A percentile compares a stretch with the other conserved stretches of the same genome.
Conservation (phyloP, 2,113 vertebrate genomes). For the Genyomyrus donnyi region DNA sequence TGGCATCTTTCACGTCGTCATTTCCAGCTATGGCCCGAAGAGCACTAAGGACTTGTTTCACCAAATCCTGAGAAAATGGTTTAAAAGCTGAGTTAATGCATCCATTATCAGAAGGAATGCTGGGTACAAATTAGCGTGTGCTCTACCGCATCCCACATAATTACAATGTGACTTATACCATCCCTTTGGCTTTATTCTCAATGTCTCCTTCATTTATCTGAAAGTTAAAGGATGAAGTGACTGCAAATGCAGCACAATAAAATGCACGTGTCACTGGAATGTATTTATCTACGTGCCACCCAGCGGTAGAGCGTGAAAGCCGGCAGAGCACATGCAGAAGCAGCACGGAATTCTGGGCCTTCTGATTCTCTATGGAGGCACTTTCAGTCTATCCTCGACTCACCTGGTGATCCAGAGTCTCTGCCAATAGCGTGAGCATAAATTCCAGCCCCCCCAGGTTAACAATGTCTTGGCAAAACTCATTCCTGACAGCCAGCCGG, state of each 20-base stretch:
- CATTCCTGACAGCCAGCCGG: conserved; percentile 82
- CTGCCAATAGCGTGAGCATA: conserved; percentile 73
- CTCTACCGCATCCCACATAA: background rate
- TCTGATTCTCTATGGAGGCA: too few species aligned
- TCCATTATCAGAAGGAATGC: background rate
- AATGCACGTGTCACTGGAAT: background rate
- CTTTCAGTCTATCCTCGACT: background rate
- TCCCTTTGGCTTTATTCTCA: background rate
- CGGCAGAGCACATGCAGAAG: background rate
- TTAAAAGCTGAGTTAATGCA: background rate
- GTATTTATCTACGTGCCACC: background rate
- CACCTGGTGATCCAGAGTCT: conserved; percentile 75
- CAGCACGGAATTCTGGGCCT: background rate
- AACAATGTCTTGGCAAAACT: conserved; percentile 93
- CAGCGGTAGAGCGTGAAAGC: background rate
- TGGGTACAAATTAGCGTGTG: background rate
- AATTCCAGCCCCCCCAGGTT: conserved; percentile 81
- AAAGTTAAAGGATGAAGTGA: background rate
- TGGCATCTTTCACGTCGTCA: conserved; percentile 85
- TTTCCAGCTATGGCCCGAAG: conserved; percentile 83
- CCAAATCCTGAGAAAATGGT: conserved; percentile 66
- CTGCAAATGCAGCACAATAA: background rate
- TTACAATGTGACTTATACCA: background rate
- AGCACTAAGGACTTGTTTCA: conserved; percentile 75
- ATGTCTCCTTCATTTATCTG: background rate